Conservation (phyloP, 2,113 vertebrate genomes). For the Grammomys surdaster region DNA sequence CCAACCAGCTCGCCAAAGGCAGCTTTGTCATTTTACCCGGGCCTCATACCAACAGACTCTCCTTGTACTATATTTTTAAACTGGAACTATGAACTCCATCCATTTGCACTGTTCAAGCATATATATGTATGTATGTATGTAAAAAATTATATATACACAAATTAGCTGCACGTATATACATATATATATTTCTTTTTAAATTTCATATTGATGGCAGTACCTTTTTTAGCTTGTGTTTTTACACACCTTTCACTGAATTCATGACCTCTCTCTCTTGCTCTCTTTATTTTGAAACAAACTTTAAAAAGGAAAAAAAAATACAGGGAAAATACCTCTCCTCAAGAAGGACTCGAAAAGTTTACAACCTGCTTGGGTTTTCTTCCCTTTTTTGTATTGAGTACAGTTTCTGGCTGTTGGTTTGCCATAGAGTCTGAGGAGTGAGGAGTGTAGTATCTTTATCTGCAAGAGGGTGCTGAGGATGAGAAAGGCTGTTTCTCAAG, state of each 20-base stretch:
- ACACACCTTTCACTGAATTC: conserved; percentile 78
- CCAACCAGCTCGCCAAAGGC: conserved; percentile 62
- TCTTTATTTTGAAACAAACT: conserved; percentile 82
- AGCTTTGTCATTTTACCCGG: conserved; percentile 20
- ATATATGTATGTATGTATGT: conserved; percentile 86
- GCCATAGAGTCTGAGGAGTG: conserved; percentile 74
- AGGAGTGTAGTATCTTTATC: conserved; percentile 54
- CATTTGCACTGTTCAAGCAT: conserved; percentile 86
- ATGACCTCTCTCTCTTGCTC: conserved; percentile 77
- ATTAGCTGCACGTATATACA: conserved; percentile 84
- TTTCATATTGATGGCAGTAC: conserved; percentile 84
- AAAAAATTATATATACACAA: conserved; percentile 83
- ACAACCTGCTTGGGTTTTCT: conserved; percentile 77
- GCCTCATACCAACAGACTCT: conserved; percentile 76
- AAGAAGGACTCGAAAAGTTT: conserved; percentile 79
- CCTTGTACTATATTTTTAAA: conserved; percentile 82
- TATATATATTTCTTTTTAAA: conserved; percentile 85
- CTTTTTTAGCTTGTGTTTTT: conserved; percentile 83
- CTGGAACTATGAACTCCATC: conserved; percentile 84
- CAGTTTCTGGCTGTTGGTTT: conserved; percentile 68
- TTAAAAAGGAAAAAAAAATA: conserved; percentile 76
- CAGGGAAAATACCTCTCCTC: conserved; percentile 83
- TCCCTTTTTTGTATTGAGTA: conserved; percentile 71
- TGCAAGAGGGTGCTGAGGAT: conserved; percentile 50
- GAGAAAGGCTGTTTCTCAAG: background rate